Evolutionary conservation across 2,113 vertebrate genomes (phyloP).

Genomic region (Xyliphius kryptos): DNA sequence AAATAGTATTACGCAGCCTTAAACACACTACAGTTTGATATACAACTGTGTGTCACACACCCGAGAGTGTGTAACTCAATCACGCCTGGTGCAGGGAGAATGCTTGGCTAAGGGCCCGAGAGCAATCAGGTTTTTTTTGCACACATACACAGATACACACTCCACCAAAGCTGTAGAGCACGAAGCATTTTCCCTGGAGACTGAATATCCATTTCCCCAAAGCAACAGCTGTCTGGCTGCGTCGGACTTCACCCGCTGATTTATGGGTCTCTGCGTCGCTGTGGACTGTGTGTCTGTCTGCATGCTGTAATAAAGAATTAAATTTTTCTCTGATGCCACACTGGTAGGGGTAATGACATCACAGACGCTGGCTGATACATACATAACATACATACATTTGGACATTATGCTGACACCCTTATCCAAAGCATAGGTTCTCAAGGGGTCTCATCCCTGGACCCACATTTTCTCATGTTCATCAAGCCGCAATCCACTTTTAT

Average conservation of each 20-base stretch:
- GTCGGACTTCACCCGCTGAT: constrained; percentile 19
- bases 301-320: constrained; percentile 1
- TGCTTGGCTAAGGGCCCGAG: constrained; percentile 57
- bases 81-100: constrained; percentile 61
- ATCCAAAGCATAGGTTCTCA: too few species aligned
- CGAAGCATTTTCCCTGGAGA: constrained; percentile 26
- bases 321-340: too few species aligned
- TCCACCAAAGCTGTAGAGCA: constrained; percentile 19
- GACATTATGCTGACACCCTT: too few species aligned
- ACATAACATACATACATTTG: too few species aligned
- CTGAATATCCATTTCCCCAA: constrained; percentile 35
- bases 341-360: neutral
- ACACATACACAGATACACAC: constrained; percentile 40
- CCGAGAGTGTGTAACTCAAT: constrained; percentile 61
- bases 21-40: constrained; percentile 63
- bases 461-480: too few species aligned
- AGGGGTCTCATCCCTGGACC: too few species aligned
- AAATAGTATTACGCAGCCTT: constrained; percentile 56
- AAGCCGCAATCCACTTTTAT: too few species aligned
- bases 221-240: constrained; percentile 36
- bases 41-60: constrained; percentile 49
- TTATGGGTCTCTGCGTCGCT: constrained; percentile 23
- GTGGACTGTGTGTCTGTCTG: constrained; percentile 13
- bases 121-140: constrained; percentile 57
- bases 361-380: neutral